Percentiles rank a stretch among this genome's conserved stretches.
These are phyloP conservation scores for Aricia artaxerxes DNA, from an alignment of 2,888 invertebrate species.

Conservation along the genomic window DNA sequence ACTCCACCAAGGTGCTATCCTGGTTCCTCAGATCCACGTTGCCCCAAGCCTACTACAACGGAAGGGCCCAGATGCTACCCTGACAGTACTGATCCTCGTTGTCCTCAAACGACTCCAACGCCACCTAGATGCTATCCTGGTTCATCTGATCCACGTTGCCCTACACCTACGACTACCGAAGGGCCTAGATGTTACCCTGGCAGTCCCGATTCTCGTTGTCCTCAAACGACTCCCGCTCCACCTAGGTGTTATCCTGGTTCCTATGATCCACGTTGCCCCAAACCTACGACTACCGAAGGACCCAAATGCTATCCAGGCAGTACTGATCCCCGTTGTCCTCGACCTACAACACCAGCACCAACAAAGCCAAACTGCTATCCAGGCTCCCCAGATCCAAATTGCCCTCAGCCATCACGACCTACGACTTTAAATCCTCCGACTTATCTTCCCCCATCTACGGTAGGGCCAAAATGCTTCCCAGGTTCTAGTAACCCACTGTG, in stretches of 20 bases:
- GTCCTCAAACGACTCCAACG: constrained; percentile 42
- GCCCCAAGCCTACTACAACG: constrained; percentile 49
- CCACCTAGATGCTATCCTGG: constrained; percentile 49
- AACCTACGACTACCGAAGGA: constrained; percentile 39
- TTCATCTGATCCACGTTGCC: constrained; percentile 56
- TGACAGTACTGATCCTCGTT: constrained; percentile 37
- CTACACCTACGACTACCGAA: constrained; percentile 40
- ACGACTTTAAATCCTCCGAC: constrained; percentile 35
- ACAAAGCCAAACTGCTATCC: constrained; percentile 46
- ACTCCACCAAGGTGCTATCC: constrained; percentile 46
- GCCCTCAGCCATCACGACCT: constrained; percentile 43
- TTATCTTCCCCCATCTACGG: background rate
- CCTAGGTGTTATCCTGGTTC: constrained; percentile 36
- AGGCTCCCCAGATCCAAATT: constrained; percentile 58
- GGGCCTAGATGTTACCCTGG: constrained; percentile 45
- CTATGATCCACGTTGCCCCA: constrained; percentile 58
- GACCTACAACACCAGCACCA: constrained; percentile 36
- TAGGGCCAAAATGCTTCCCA: constrained; percentile 43
- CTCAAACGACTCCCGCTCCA: constrained; percentile 36
- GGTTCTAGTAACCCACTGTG: constrained; percentile 46
- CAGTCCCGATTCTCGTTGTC: constrained; percentile 42
- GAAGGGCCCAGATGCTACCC: constrained; percentile 42
- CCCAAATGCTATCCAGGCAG: constrained; percentile 42
- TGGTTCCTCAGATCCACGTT: constrained; percentile 59
- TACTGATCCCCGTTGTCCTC: constrained; percentile 44